Evolutionary conservation across 1,140 invertebrate genomes (phyloP), one percentile per base, ranked within the genome.

Genomic region (Atta colombica): DNA sequence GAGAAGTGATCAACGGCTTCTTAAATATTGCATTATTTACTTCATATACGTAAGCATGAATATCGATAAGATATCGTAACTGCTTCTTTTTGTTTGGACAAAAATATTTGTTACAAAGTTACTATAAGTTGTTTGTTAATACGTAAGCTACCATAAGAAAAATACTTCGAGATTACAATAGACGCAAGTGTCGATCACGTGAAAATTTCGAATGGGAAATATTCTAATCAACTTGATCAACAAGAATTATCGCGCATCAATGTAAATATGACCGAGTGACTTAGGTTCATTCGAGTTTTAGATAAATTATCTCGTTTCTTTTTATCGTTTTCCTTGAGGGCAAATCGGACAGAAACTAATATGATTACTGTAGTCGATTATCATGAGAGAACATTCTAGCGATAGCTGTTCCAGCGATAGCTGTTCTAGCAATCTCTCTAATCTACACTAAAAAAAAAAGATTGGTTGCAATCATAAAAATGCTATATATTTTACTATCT

Each of bases 191-290:
- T n/a, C 16, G n/a, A 53, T 39, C 14, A 10, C 7, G 35, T 0
- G 4, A 25, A 21, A 75, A 74, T 39, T 61, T 74, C 16, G 28
- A 25, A 14, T 6, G 5, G 53, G 14, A 60, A 58, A 65, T n/a
- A 35, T 49, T 66, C 28, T 53, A n/a, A 7, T 45, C 12, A 18
- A 18, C 12, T 80, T 58, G 31, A 68, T 14, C 21, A 21, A 21
- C 21, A 58, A 25, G 2, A 74, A 49, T 82, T 72, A 49, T 82
- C 25, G 18, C 39, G 16, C 80, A 21, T 51, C 49, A 25, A 18
- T 6, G 8, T 25, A 78, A 51, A 45, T 39, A 31, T 7, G 12
- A 25, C 8, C n/a, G 21, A 18, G 31, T n/a, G n/a, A 74, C 49
- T 35, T 71, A 18, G 2, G 21, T 61, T 61, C 55, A 61, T 21